Conservation (phyloP, 1,140 invertebrate species). For the Probaryconus sp. region DNA sequence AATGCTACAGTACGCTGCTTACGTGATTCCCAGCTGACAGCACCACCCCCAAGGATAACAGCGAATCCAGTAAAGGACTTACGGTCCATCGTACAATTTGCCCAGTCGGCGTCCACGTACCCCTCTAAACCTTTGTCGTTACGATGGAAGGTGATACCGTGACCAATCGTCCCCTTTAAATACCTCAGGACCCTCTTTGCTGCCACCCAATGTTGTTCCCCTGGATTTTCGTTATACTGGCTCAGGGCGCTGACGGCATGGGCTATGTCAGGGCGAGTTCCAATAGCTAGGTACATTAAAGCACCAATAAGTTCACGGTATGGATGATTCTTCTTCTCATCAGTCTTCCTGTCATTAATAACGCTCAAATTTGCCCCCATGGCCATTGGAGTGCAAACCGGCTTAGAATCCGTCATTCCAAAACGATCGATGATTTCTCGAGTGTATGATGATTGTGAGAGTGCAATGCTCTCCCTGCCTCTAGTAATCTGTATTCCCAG, state of each 20-base stretch:
- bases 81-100: neutral
- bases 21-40: neutral
- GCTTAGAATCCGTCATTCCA: constrained; percentile 59
- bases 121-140: neutral
- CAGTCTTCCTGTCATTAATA: neutral
- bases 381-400: constrained; percentile 44
- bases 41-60: neutral
- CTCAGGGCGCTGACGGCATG: constrained; percentile 65
- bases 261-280: constrained; percentile 69
- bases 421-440: constrained; percentile 33
- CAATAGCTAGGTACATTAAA: constrained; percentile 66
- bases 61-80: neutral
- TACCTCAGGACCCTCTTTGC: constrained; percentile 9
- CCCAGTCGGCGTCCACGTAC: constrained; percentile 3
- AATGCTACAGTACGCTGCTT: neutral
- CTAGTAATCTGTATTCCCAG: constrained; percentile 31
- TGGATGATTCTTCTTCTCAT: neutral
- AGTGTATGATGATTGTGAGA: constrained; percentile 12
- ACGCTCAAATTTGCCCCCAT: neutral
- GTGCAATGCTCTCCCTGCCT: neutral
- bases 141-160: too few species aligned
- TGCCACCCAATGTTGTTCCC: neutral
- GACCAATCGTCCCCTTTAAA: neutral
- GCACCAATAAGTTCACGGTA: constrained; percentile 54
- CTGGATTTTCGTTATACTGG: constrained; percentile 34